Conservation (phyloP, 2,797 vertebrate genomes). For the Brotula barbata region DNA sequence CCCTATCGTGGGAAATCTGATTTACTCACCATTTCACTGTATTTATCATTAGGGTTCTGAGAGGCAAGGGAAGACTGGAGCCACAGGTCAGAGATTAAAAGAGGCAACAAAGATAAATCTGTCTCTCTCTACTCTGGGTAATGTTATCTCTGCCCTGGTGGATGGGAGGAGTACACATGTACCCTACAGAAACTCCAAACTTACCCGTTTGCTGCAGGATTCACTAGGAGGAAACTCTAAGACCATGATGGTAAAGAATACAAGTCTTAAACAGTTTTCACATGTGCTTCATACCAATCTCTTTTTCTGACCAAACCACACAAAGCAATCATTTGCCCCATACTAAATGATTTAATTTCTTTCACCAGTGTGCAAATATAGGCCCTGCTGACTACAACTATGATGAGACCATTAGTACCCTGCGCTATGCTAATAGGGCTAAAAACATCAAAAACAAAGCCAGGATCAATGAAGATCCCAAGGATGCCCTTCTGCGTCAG, state of each 20-base stretch:
- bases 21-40: background rate
- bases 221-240: constrained; percentile 98
- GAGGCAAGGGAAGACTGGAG: constrained; percentile 96
- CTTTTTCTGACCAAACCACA: background rate
- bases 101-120: constrained; percentile 99
- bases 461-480: constrained; percentile 98
- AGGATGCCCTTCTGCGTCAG: constrained; percentile 93
- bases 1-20: background rate
- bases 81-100: constrained; percentile 95
- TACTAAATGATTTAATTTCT: constrained; percentile 16
- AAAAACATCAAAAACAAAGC: constrained; percentile 99
- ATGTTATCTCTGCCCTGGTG: constrained; percentile 96
- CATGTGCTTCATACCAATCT: background rate
- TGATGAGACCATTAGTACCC: constrained; percentile 97
- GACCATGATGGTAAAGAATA: constrained; percentile 93
- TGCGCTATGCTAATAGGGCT: constrained; percentile 95
- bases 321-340: background rate
- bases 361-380: constrained; percentile 93
- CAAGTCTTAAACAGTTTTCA: constrained; percentile 3
- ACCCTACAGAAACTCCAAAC: constrained; percentile 97
- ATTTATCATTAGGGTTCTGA: constrained; percentile 86
- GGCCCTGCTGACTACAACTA: constrained; percentile 99
- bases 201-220: constrained; percentile 95
- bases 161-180: constrained; percentile 99
- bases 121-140: constrained; percentile 96